phyloP scores from a whole-genome alignment of 1,140 invertebrate genomes.

The Apis florea region DNA sequence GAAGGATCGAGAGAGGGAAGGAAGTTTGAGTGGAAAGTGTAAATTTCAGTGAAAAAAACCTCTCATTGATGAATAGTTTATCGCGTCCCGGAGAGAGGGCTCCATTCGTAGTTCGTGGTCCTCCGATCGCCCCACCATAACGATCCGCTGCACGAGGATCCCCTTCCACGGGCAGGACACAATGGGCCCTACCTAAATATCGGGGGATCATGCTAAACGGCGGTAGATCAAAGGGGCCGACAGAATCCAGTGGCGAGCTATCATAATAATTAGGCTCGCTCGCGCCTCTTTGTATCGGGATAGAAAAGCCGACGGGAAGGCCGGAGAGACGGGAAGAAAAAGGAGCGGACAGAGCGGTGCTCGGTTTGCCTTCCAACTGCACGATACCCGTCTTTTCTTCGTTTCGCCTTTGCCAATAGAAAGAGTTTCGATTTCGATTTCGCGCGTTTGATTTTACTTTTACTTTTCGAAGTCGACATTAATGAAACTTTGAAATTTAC shows the following conservation, averaged over 20 bases:
- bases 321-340: slow-evolving; percentile 60
- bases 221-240: slow-evolving; percentile 78
- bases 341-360: slow-evolving; percentile 45
- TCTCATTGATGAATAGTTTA: slow-evolving; percentile 68
- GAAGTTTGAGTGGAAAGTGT: slow-evolving; percentile 37
- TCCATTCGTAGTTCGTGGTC: not conserved
- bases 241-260: slow-evolving; percentile 80
- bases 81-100: slow-evolving; percentile 32
- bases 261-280: slow-evolving; percentile 81
- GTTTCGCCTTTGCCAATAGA: slow-evolving; percentile 67
- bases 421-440: slow-evolving; percentile 71
- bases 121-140: slow-evolving; percentile 16
- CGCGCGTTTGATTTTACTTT: too few species aligned
- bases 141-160: slow-evolving; percentile 35
- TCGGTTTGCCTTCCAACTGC: slow-evolving; percentile 22
- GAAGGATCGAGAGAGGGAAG: not conserved
- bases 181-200: slow-evolving; percentile 74
- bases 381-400: not conserved
- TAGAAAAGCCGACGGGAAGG: slow-evolving; percentile 76
- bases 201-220: slow-evolving; percentile 79
- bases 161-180: slow-evolving; percentile 45
- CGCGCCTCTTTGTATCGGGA: slow-evolving; percentile 79
- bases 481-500: too few species aligned
- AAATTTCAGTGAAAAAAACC: slow-evolving; percentile 56
- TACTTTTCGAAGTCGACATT: too few species aligned